Evolutionary conservation across 1,140 invertebrate genomes (phyloP).

Genomic region (Temnothorax longispinosus): DNA sequence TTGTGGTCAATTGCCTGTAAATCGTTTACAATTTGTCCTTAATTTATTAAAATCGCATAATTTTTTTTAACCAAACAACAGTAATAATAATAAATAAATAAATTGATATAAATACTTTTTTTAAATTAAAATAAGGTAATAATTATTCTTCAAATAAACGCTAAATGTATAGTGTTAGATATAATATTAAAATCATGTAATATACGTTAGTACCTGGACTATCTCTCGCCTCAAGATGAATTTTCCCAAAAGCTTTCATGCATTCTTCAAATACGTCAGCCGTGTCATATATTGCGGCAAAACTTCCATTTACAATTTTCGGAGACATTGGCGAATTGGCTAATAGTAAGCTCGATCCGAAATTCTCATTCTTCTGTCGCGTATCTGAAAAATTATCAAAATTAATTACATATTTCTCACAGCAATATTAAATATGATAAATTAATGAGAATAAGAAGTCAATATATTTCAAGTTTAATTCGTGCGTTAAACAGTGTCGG

Average conservation of each 20-base stretch:
- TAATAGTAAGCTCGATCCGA: constrained; percentile 96
- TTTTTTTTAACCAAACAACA: neutral
- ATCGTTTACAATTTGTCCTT: neutral
- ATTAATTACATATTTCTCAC: neutral
- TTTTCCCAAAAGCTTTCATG: constrained; percentile 90
- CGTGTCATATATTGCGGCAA: constrained; percentile 97
- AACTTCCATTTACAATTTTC: constrained; percentile 98
- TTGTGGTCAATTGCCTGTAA: neutral
- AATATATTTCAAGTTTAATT: neutral
- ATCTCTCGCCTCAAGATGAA: constrained; percentile 90
- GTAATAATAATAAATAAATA: neutral
- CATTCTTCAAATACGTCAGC: constrained; percentile 93
- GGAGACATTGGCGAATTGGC: constrained; percentile 98
- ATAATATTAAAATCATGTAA: neutral
- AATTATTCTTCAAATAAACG: neutral
- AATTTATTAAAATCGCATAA: neutral
- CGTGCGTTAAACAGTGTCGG: too few species aligned
- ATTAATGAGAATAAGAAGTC: neutral
- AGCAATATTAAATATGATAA: neutral
- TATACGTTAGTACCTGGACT: constrained; percentile 89
- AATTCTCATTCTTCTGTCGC: constrained; percentile 92
- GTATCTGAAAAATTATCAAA: constrained; percentile 88
- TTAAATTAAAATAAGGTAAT: neutral
- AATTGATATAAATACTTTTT: neutral
- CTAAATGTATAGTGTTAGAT: neutral